A percentile compares a stretch with the other conserved stretches of the same genome.
Conservation (phyloP, 2,888 invertebrate genomes). For the Temnothorax rugatulus region DNA sequence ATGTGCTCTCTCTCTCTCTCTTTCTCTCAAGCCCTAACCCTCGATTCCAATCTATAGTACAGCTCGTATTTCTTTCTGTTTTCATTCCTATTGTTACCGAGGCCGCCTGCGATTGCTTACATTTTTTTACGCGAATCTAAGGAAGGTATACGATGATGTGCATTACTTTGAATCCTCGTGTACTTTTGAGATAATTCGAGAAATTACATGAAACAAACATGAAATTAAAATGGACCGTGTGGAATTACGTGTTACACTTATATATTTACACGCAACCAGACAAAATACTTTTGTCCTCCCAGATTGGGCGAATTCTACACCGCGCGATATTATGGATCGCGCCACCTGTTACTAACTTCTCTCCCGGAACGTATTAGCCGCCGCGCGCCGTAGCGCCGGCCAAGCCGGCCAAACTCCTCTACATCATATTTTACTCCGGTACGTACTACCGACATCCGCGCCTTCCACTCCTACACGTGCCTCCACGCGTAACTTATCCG, state of each 20-base stretch:
- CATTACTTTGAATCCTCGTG: not conserved
- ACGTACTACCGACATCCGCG: slow-evolving; percentile 59
- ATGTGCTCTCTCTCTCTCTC: slow-evolving; percentile 4
- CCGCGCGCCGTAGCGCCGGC: slow-evolving; percentile 75
- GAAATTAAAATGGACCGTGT: slow-evolving; percentile 15
- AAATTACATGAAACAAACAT: not conserved
- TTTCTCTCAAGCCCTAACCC: not conserved
- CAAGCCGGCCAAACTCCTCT: slow-evolving; percentile 81
- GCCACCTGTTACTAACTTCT: slow-evolving; percentile 85
- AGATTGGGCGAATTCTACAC: slow-evolving; percentile 43
- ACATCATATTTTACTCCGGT: slow-evolving; percentile 82
- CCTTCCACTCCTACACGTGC: slow-evolving; percentile 40
- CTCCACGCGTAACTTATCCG: slow-evolving; percentile 48
- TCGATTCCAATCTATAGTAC: not conserved
- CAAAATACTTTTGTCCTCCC: slow-evolving; percentile 38
- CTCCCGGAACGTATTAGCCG: slow-evolving; percentile 83
- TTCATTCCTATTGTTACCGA: not conserved
- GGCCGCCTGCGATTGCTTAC: not conserved
- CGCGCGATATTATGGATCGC: slow-evolving; percentile 82
- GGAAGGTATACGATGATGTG: not conserved
- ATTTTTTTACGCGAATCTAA: slow-evolving; percentile 5
- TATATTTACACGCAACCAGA: slow-evolving; percentile 29
- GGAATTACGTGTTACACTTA: slow-evolving; percentile 12
- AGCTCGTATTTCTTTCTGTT: slow-evolving; percentile 8
- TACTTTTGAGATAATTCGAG: not conserved